Conservation (phyloP, 2,113 vertebrate species). For the Eurypyga helias region DNA sequence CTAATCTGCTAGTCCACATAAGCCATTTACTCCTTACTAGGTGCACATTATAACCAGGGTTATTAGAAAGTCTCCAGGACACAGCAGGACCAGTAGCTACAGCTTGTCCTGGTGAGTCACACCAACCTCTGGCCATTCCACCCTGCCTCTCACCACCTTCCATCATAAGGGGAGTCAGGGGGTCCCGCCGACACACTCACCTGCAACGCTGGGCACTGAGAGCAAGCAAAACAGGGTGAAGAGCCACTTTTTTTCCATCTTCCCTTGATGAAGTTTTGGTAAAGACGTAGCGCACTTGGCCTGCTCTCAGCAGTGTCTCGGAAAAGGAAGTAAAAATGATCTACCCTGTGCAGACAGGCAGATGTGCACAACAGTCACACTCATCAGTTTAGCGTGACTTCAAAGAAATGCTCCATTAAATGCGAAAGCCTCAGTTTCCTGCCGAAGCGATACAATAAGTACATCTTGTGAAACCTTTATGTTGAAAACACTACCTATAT, state of each 20-base stretch:
- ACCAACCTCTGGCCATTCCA: background rate
- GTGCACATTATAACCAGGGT: background rate
- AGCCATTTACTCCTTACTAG: background rate
- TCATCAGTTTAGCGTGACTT: background rate
- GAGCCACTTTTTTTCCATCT: conserved; percentile 48
- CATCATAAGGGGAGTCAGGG: background rate
- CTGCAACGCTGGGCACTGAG: conserved; percentile 3
- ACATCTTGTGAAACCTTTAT: background rate
- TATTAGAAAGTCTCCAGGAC: background rate
- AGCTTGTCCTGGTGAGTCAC: background rate
- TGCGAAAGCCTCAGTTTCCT: conserved; percentile 48
- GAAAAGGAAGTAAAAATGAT: background rate
- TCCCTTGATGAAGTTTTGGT: background rate
- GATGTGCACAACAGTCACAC: background rate
- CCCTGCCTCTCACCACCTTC: background rate
- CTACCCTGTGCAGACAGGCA: background rate
- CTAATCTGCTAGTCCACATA: background rate
- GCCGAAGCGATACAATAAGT: background rate
- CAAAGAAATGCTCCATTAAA: conserved; percentile 51
- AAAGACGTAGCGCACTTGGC: background rate
- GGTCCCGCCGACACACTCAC: background rate
- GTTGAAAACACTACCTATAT: background rate
- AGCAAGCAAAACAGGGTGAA: conserved; percentile 24
- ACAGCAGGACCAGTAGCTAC: background rate
- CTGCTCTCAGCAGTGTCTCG: background rate